phyloP scores from a whole-genome alignment of 2,888 invertebrate genomes.

The Orthonevra nobilis region DNA sequence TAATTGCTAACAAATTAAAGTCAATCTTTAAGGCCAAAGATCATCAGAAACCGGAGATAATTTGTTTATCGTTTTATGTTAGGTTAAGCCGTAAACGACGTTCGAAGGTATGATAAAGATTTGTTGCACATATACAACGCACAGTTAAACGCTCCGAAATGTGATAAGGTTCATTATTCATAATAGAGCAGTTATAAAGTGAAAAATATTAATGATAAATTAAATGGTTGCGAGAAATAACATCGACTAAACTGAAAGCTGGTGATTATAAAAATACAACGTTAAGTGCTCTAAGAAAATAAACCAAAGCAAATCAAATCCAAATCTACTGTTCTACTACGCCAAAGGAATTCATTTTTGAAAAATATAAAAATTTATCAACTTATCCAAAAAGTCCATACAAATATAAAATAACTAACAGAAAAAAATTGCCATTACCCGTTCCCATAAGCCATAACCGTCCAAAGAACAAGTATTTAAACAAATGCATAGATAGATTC shows the following conservation, averaged over 20 bases:
- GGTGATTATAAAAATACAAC: not conserved
- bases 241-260: slow-evolving; percentile 1
- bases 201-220: no score
- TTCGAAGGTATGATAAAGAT: no score
- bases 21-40: no score
- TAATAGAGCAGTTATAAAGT: no score
- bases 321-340: not conserved
- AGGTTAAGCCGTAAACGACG: no score
- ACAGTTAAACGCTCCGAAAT: no score
- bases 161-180: no score
- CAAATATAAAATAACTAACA: slow-evolving; percentile 17
- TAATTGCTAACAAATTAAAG: no score
- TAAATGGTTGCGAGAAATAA: not conserved
- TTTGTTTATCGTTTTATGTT: no score
- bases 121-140: no score
- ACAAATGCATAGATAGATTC: slow-evolving; percentile 31
- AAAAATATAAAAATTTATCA: no score
- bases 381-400: slow-evolving; percentile 6
- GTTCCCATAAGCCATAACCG: slow-evolving; percentile 78
- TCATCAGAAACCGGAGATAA: no score
- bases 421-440: slow-evolving; percentile 80
- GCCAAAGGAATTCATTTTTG: not conserved
- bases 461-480: slow-evolving; percentile 49
- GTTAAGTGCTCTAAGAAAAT: not conserved
- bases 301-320: not conserved